Conservation (phyloP, 2,888 invertebrate species). For the Drosophila mettleri region DNA sequence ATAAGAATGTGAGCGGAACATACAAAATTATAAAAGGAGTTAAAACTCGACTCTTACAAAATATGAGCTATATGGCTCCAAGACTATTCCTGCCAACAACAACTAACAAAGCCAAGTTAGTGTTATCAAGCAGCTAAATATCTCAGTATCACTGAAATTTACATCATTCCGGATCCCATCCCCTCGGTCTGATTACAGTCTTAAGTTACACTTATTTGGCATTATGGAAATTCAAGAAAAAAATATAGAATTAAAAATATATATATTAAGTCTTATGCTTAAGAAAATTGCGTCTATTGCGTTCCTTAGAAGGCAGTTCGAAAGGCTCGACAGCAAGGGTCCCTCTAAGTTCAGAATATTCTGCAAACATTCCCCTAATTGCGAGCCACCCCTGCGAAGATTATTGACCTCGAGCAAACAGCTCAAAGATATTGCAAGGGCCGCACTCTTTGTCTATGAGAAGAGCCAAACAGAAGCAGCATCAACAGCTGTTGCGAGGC, state of each 20-base stretch:
- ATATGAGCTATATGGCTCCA: not conserved
- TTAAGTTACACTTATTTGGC: too few species aligned
- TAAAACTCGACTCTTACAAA: not conserved
- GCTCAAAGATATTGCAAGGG: conserved; percentile 45
- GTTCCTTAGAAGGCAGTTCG: not conserved
- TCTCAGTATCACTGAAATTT: too few species aligned
- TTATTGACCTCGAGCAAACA: conserved; percentile 72
- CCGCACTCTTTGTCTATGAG: conserved; percentile 51
- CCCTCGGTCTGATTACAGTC: too few species aligned
- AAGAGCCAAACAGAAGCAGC: conserved; percentile 44
- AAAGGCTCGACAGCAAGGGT: not conserved
- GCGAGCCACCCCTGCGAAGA: conserved; percentile 58
- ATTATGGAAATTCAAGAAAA: too few species aligned
- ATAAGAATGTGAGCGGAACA: too few species aligned
- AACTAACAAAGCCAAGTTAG: not conserved
- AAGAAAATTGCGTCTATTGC: not conserved
- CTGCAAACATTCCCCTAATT: conserved; percentile 28
- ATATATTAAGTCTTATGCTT: too few species aligned
- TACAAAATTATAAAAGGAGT: too few species aligned
- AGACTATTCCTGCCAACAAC: not conserved
- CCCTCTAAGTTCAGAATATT: conserved; percentile 27
- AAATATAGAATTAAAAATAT: too few species aligned
- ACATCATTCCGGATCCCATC: too few species aligned
- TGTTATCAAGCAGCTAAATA: not conserved
- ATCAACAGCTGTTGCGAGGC: conserved; percentile 52